Conservation (phyloP, 1,140 invertebrate genomes). For the Chlorops oryzae region DNA sequence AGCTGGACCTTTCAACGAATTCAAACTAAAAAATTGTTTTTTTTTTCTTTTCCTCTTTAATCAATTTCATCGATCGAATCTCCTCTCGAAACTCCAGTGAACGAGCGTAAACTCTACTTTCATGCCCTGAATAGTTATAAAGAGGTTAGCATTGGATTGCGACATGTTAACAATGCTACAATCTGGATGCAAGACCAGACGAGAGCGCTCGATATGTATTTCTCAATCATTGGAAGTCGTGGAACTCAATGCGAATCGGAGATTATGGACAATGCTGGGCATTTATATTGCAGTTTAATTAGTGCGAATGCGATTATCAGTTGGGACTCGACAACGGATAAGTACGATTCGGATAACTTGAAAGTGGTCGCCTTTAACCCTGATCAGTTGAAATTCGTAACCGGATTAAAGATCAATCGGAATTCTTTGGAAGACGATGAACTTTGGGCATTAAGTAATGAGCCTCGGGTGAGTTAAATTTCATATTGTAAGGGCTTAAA, state of each 20-base stretch:
- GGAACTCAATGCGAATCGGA: slow-evolving; percentile 51
- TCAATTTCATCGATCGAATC: too few species aligned
- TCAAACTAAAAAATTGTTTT: too few species aligned
- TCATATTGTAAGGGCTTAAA: neutral
- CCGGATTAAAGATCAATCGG: slow-evolving; percentile 61
- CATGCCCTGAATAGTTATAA: slow-evolving; percentile 66
- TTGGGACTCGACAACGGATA: slow-evolving; percentile 8
- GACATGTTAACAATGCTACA: slow-evolving; percentile 56
- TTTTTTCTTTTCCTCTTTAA: too few species aligned
- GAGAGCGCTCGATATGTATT: slow-evolving; percentile 6
- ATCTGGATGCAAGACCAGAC: slow-evolving; percentile 38
- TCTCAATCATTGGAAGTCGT: slow-evolving; percentile 29
- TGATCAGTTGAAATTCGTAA: slow-evolving; percentile 58
- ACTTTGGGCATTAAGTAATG: slow-evolving; percentile 58
- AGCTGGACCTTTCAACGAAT: slow-evolving; percentile 21
- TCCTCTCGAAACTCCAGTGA: too few species aligned
- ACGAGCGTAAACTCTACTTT: slow-evolving; percentile 63
- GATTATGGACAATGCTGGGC: slow-evolving; percentile 54
- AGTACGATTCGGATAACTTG: slow-evolving; percentile 13
- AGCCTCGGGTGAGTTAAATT: slow-evolving; percentile 53
- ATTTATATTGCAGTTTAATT: slow-evolving; percentile 47
- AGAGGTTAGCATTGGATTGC: slow-evolving; percentile 62
- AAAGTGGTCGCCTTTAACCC: slow-evolving; percentile 48
- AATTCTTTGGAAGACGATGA: slow-evolving; percentile 55
- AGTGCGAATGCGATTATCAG: slow-evolving; percentile 18